Conservation (phyloP, 2,888 invertebrate species). For the Drosophila mayaguana region DNA sequence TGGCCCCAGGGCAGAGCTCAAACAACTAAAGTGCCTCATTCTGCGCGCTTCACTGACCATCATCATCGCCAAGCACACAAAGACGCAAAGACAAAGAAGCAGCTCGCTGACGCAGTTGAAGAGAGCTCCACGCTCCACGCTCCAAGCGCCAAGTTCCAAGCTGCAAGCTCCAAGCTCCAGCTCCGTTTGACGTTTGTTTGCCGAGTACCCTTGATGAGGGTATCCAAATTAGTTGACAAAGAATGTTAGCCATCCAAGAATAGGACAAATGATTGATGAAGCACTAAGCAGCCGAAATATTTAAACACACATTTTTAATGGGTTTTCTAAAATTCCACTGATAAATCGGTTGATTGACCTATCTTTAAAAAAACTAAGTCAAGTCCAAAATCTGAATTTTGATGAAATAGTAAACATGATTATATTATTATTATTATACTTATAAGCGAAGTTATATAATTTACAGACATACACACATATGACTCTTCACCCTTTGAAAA, state of each 20-base stretch:
- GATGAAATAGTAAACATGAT: no score
- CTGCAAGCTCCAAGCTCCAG: slow-evolving; percentile 29
- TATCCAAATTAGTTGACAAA: background rate
- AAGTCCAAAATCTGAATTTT: no score
- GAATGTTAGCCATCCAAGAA: background rate
- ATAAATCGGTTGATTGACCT: no score
- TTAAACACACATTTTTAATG: background rate
- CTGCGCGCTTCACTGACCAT: slow-evolving; percentile 59
- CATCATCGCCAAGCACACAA: slow-evolving; percentile 45
- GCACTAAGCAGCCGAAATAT: background rate
- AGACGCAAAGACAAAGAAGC: slow-evolving; percentile 39
- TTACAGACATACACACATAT: no score
- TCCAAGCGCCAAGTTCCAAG: slow-evolving; percentile 24
- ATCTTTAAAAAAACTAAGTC: no score
- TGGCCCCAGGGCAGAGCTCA: slow-evolving; percentile 8
- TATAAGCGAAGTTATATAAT: no score
- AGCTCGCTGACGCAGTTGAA: slow-evolving; percentile 15
- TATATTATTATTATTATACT: no score
- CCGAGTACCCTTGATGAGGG: slow-evolving; percentile 25
- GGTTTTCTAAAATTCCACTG: no score
- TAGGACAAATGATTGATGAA: background rate
- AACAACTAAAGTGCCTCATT: slow-evolving; percentile 31
- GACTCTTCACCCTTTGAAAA: no score
- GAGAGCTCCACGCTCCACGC: slow-evolving; percentile 29
- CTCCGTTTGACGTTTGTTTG: slow-evolving; percentile 32